A percentile compares a stretch with the other conserved stretches of the same genome.
These are phyloP conservation scores for Pandemis cinnamomeana DNA, from an alignment of 2,888 invertebrate species.

Conservation along the genomic window DNA sequence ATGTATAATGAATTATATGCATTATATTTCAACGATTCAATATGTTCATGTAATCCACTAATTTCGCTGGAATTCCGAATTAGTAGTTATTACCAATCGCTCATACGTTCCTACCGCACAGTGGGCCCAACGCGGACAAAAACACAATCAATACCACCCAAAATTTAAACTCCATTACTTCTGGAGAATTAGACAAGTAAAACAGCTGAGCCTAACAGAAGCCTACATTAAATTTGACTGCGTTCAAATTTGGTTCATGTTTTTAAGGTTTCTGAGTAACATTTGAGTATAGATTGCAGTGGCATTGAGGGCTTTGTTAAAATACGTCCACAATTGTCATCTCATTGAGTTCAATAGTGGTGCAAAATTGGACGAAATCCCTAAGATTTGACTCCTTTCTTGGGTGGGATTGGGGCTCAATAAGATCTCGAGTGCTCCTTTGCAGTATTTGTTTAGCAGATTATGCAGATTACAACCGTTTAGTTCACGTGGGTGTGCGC, in stretches of 20 bases:
- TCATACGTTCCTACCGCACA: constrained; percentile 40
- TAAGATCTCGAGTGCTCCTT: constrained; percentile 61
- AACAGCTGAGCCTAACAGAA: background rate
- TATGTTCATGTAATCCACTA: constrained; percentile 7
- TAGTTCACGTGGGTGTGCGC: constrained; percentile 53
- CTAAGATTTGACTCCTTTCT: constrained; percentile 53
- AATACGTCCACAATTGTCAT: constrained; percentile 21
- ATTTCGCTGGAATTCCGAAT: constrained; percentile 26
- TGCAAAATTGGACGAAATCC: constrained; percentile 56
- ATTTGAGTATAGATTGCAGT: background rate
- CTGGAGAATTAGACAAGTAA: constrained; percentile 30
- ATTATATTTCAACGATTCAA: background rate
- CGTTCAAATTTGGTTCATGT: background rate
- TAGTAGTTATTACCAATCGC: constrained; percentile 24
- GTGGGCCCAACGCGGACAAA: constrained; percentile 27
- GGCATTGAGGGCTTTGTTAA: background rate
- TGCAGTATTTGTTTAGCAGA: constrained; percentile 76
- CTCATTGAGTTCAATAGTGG: constrained; percentile 46
- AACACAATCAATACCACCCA: constrained; percentile 39
- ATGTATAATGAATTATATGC: no score
- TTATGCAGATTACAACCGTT: constrained; percentile 69
- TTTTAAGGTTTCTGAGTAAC: background rate
- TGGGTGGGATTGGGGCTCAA: constrained; percentile 65
- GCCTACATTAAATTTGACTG: background rate
- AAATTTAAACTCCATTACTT: constrained; percentile 38